Conservation (phyloP, 2,797 vertebrate species). For the Denticeps clupeoides region DNA sequence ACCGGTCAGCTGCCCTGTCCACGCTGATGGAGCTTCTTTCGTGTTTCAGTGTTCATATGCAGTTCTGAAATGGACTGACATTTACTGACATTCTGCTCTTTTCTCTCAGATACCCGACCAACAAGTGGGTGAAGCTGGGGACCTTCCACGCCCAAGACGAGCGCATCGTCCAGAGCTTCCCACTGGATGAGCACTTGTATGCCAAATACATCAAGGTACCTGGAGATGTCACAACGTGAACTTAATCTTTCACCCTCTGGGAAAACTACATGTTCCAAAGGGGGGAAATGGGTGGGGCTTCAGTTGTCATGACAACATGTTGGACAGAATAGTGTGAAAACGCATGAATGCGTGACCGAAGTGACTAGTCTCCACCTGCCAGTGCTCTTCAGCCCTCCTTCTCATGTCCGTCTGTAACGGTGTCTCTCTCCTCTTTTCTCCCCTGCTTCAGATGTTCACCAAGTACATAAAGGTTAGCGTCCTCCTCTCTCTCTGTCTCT, state of each 20-base stretch:
- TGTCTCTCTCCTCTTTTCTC: constrained; percentile 32
- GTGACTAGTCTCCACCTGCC: too few relatives aligned
- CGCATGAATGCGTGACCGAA: too few relatives aligned
- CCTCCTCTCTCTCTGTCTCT: constrained; percentile 44
- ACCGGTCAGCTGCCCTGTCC: constrained; percentile 87
- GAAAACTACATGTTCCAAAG: too few relatives aligned
- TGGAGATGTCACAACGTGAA: too few relatives aligned
- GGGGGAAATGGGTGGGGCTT: too few relatives aligned
- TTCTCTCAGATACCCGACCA: constrained; percentile 81
- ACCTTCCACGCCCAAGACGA: constrained; percentile 92
- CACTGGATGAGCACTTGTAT: constrained; percentile 91
- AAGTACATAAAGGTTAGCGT: constrained; percentile 98
- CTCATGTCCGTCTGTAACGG: too few relatives aligned
- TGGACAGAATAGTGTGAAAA: too few relatives aligned
- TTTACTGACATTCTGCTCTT: background rate
- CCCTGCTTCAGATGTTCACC: constrained; percentile 96
- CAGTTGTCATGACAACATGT: too few relatives aligned
- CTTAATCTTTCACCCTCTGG: too few relatives aligned
- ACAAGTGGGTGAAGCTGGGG: constrained; percentile 92
- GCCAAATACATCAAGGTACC: constrained; percentile 97
- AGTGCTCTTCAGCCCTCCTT: constrained; percentile 24
- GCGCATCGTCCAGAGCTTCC: constrained; percentile 91
- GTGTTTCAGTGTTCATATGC: too few relatives aligned
- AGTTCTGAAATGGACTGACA: background rate
- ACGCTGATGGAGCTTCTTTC: too few relatives aligned